phyloP scores from a whole-genome alignment of 2,797 vertebrate genomes.

The Delichon dasypus region DNA sequence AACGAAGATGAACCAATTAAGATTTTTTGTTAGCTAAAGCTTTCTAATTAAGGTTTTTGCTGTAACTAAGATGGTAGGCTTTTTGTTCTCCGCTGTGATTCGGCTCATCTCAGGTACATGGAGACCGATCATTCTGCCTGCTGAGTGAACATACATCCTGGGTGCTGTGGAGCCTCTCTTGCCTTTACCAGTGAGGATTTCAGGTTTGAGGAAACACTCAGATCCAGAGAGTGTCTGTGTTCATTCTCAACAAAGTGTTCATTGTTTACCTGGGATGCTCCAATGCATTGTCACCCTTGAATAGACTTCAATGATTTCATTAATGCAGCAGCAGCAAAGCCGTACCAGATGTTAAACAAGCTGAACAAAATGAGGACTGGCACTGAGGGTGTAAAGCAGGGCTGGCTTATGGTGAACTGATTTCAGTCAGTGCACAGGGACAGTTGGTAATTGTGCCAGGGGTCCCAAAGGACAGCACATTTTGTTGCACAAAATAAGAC shows the following conservation, averaged over 20 bases:
- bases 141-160: neutral
- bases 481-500: neutral
- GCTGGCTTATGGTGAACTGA: neutral
- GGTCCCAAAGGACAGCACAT: neutral
- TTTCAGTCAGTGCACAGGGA: neutral
- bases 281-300: neutral
- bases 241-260: neutral
- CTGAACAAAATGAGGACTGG: neutral
- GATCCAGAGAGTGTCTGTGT: neutral
- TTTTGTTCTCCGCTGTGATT: neutral
- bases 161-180: neutral
- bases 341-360: neutral
- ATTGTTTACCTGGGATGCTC: neutral
- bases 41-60: neutral
- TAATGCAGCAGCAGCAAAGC: neutral
- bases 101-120: accelerated
- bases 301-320: neutral
- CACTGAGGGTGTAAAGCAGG: neutral
- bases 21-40: neutral
- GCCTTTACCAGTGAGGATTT: neutral
- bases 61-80: neutral
- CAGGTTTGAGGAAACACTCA: neutral
- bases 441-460: neutral
- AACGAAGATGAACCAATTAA: neutral
- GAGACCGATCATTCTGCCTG: neutral